Evolutionary conservation across 2,888 invertebrate species (phyloP).

Genomic region (Tipula confusa): DNA sequence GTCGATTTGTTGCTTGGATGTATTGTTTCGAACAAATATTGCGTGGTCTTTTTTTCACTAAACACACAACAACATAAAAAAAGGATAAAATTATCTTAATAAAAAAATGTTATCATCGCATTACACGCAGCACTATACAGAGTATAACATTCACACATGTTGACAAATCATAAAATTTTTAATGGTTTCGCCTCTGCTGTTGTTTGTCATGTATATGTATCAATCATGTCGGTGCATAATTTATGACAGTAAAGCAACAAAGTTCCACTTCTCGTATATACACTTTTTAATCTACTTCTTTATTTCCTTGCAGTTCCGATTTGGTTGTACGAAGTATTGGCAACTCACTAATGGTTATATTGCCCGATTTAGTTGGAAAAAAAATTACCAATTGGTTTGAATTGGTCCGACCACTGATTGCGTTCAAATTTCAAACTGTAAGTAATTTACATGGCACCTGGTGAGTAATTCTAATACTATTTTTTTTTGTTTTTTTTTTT

Average conservation of each 20-base stretch:
- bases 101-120: not conserved
- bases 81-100: not conserved
- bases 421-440: slow-evolving; percentile 93
- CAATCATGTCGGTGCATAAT: not conserved
- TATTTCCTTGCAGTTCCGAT: slow-evolving; percentile 60
- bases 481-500: not conserved
- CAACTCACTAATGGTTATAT: slow-evolving; percentile 82
- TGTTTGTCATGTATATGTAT: not conserved
- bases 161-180: not conserved
- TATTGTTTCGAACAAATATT: not conserved
- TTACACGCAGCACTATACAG: not conserved
- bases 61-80: not conserved
- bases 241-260: not conserved
- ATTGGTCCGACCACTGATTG: slow-evolving; percentile 84
- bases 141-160: not conserved
- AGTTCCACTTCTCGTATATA: no score
- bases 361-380: slow-evolving; percentile 82
- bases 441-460: not conserved
- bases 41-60: not conserved
- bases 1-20: no score
- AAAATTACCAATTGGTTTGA: slow-evolving; percentile 90
- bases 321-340: slow-evolving; percentile 87
- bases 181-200: not conserved
- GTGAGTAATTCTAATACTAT: not conserved
- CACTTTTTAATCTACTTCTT: not conserved